Percentiles rank a stretch among this genome's conserved stretches.
Conservation (phyloP, 53 echinoderm and acorn worm species). For the Paracentrotus lividus region DNA sequence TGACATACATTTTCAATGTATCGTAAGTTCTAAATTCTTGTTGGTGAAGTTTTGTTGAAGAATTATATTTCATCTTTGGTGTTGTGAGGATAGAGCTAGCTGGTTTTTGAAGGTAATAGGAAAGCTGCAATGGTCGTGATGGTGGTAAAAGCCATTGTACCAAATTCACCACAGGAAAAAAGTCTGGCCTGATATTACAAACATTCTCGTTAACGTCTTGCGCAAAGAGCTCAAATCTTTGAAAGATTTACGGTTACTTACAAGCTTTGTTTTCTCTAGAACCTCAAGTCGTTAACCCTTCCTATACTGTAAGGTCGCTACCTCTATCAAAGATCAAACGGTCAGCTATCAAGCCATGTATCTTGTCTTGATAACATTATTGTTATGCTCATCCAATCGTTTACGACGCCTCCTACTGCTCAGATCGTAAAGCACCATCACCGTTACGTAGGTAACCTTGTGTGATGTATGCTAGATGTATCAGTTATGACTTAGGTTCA, state of each 20-base stretch:
- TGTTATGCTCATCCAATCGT: constrained; percentile 7
- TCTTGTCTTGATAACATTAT: constrained; percentile 22
- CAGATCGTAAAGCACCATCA: not conserved
- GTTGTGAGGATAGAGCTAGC: no score
- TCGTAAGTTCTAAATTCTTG: no score
- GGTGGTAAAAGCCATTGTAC: no score
- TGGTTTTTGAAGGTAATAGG: no score
- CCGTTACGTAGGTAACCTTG: no score
- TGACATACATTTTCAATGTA: no score
- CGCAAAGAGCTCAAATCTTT: not conserved
- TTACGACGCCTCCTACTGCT: constrained; percentile 25
- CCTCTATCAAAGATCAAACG: constrained; percentile 14
- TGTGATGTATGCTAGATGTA: no score
- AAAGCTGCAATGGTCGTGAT: no score
- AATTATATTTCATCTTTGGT: no score
- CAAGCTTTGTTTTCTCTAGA: not conserved
- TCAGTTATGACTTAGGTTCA: no score
- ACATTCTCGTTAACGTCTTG: constrained; percentile 32
- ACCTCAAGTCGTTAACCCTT: constrained; percentile 22
- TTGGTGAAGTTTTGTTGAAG: no score
- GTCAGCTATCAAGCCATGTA: constrained; percentile 17
- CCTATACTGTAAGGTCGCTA: not conserved
- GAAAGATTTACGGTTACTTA: not conserved
- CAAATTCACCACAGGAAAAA: not conserved
- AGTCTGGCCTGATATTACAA: not conserved